Percentiles rank a stretch among this genome's conserved stretches.
Conservation (phyloP, 2,113 vertebrate genomes). For the Chauna torquata region DNA sequence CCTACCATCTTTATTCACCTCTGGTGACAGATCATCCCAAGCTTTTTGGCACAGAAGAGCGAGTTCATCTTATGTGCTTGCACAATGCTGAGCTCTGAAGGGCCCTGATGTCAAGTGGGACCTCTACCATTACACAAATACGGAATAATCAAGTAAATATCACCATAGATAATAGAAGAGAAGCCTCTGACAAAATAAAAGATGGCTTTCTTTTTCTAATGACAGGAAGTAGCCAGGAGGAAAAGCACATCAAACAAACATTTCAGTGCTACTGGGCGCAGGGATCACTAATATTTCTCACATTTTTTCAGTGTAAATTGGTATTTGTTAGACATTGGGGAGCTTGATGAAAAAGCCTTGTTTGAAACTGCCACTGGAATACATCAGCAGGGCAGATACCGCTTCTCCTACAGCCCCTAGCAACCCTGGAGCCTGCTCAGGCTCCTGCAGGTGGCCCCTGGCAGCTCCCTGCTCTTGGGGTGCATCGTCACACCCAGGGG, state of each 20-base stretch:
- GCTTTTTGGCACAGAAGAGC: not conserved
- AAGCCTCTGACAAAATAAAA: not conserved
- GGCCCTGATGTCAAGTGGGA: not conserved
- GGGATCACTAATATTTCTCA: not conserved
- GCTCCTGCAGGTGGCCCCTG: not conserved
- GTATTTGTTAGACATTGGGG: not conserved
- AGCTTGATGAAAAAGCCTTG: not conserved
- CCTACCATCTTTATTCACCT: not conserved
- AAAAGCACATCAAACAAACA: not conserved
- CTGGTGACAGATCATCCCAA: accelerated
- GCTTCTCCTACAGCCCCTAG: not conserved
- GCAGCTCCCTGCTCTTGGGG: not conserved
- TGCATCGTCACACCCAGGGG: too few relatives aligned
- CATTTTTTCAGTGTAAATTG: not conserved
- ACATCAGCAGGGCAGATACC: not conserved
- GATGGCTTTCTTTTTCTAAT: not conserved
- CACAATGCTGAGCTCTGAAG: not conserved
- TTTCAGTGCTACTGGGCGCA: not conserved
- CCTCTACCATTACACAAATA: not conserved
- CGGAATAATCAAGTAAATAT: not conserved
- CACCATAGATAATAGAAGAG: not conserved
- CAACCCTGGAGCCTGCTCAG: too few relatives aligned
- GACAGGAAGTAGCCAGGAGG: not conserved
- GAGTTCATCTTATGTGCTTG: not conserved
- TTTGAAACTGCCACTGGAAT: not conserved